These are phyloP conservation scores for Stomatorhinus walkeri DNA, from an alignment of 2,797 vertebrate species.

Conservation along the genomic window DNA sequence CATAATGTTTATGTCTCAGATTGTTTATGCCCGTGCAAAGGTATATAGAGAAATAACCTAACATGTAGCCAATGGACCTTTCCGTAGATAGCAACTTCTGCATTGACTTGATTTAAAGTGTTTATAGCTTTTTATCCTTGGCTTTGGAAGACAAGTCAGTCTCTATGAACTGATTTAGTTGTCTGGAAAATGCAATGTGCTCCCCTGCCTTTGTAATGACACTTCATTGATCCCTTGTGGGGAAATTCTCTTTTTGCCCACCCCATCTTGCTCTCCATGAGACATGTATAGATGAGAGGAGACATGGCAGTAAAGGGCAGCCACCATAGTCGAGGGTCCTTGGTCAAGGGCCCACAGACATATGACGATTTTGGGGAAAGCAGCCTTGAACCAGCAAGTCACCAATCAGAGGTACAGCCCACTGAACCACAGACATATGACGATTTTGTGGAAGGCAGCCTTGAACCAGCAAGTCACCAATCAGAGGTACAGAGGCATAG, in stretches of 20 bases:
- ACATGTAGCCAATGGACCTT: background rate
- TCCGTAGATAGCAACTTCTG: background rate
- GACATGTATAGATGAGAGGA: background rate
- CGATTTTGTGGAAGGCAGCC: no score
- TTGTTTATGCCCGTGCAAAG: background rate
- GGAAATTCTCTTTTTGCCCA: background rate
- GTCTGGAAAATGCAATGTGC: background rate
- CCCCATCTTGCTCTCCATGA: background rate
- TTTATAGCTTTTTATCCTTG: background rate
- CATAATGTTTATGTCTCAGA: background rate
- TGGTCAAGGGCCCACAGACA: background rate
- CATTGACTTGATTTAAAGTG: background rate
- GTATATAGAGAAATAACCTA: background rate
- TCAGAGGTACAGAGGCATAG: no score
- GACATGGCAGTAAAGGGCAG: background rate
- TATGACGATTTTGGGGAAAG: background rate
- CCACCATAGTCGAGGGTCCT: background rate
- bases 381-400: background rate
- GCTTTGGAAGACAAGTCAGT: background rate
- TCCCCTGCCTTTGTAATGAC: background rate
- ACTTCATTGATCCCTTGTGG: background rate
- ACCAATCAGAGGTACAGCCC: background rate
- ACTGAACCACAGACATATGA: background rate
- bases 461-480: no score
- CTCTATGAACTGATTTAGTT: background rate